Base-by-base conservation (phyloP, 2,113 vertebrate genomes). In the Microcebus lehilahytsara region DNA sequence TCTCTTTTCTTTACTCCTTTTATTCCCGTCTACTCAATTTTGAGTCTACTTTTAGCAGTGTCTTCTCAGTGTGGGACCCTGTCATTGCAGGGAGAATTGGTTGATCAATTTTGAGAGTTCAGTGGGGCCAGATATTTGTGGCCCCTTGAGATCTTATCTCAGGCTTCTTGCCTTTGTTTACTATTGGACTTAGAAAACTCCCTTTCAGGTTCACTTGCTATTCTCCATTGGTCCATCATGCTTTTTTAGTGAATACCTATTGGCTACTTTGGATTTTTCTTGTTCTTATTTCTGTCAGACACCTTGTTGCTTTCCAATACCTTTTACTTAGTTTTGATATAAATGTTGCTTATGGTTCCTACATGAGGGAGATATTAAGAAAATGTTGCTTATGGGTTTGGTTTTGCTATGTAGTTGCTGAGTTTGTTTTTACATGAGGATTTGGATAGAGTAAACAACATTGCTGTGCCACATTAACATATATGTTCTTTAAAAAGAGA, bases 281-380 rank as follows among this genome's bases (percentile, higher is more conserved):
- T 85, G 23, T 89, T 96, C 25, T 53, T 37, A 72, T 49, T 20
- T 95, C 25, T 92, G 9, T 74, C 49, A 96, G 27, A 56, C 5
- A 71, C 9, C 22, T 92, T 12, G 14, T 17, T 95, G 72, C 46
- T 96, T 94, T 53, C 60, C 40, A 58, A 14, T 72, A 72, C 46
- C n/a, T 95, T 95, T 87, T 42, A 89, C 32, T 89, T 87, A 66
- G n/a, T 89, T 95, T 93, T 95, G 56, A 85, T 56, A 56, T 40
- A 93, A 95, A 90, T 96, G 72, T 56, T 56, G 53, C 6, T 56
- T 56, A 17, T 19, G 53, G 53, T 56, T 56, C 16, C 53, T 19
- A 19, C 53, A 56, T 56, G 17, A 56, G 4, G 53, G 53, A 56
- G 53, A 56, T 56, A 5, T 56, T 56, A 17, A 56, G 53, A 56